Evolutionary conservation across 2,113 vertebrate genomes (phyloP), one percentile per base, ranked within the genome.

Genomic region (Peromyscus polionotus): DNA sequence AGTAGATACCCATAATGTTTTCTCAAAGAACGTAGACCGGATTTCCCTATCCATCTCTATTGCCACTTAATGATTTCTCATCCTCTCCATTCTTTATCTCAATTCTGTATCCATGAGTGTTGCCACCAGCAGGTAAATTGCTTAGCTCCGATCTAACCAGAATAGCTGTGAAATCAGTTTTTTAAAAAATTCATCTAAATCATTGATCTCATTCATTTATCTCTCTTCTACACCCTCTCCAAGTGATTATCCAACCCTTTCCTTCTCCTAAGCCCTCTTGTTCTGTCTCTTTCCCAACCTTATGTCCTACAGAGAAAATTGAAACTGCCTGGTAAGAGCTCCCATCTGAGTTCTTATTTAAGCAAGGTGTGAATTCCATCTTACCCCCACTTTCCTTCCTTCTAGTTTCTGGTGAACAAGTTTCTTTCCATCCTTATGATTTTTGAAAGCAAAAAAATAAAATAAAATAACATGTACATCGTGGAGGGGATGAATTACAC

Each of bases 111-210:
- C 79, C 45, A 1, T 61, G 33, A 67, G 8, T 67, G 42, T 93
- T 92, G 39, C 93, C 11, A 79, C 90, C 79, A 91, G 77, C 92
- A 95, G 95, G 96, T 79, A 91, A 95, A 89, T 88, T 90, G 72
- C 93, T 97, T 87, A 92, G 75, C 85, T 97, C 88, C 79, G 42
- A 0, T 88, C 79, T 95, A 85, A 90, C 77, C 67, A 94, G 72
- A 96, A 96, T 68, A 83, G 76, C 95, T 94, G 20, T 77, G 57
- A 95, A 96, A 95, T 96, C 63, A 88, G 48, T 88, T 93, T 19
- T 72, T 72, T 28, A n/a, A 72, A 72, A n/a, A 72, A 94, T 85
- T 97, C 85, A 68, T 91, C 73, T 94, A 95, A 96, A 54, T 97
- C 95, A 93, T 92, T 95, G 85, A 91, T 95, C 45, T 57, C 67